Evolutionary conservation across 2,797 vertebrate genomes (phyloP).

Genomic region (Danio jaintianensis): DNA sequence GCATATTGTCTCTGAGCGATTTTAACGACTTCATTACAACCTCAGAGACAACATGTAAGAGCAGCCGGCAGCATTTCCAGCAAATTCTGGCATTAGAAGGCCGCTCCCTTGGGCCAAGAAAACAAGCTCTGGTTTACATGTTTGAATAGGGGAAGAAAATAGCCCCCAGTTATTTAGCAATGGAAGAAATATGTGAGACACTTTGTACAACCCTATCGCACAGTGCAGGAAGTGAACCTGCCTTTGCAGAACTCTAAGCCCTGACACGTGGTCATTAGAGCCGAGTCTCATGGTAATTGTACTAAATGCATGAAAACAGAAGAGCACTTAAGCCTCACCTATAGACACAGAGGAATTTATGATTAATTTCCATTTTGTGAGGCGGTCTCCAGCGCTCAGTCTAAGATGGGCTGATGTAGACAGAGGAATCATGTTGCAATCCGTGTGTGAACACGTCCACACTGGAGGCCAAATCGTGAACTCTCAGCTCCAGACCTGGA

Average conservation of each 20-base stretch:
- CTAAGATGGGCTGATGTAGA: slow-evolving; percentile 50
- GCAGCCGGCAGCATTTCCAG: slow-evolving; percentile 68
- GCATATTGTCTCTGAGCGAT: slow-evolving; percentile 69
- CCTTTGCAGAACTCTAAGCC: slow-evolving; percentile 50
- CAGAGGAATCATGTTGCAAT: slow-evolving; percentile 56
- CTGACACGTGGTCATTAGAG: slow-evolving; percentile 72
- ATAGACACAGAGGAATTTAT: slow-evolving; percentile 78
- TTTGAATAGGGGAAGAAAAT: slow-evolving; percentile 65
- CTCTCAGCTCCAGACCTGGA: slow-evolving; percentile 34
- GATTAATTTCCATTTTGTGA: slow-evolving; percentile 73
- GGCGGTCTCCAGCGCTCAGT: slow-evolving; percentile 67
- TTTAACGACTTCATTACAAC: slow-evolving; percentile 79
- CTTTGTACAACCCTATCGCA: slow-evolving; percentile 42
- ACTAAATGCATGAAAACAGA: slow-evolving; percentile 72
- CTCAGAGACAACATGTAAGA: slow-evolving; percentile 73
- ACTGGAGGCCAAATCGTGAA: slow-evolving; percentile 53
- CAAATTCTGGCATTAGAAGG: slow-evolving; percentile 57
- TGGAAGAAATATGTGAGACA: slow-evolving; percentile 58
- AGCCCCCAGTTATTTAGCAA: slow-evolving; percentile 70
- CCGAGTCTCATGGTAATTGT: slow-evolving; percentile 69
- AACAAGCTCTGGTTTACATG: slow-evolving; percentile 60
- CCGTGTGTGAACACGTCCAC: slow-evolving; percentile 63
- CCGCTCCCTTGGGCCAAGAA: slow-evolving; percentile 57
- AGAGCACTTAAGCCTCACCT: slow-evolving; percentile 71
- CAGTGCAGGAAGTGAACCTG: slow-evolving; percentile 58